phyloP scores from a whole-genome alignment of 2,888 invertebrate genomes.

The Tetanocera ferruginea region DNA sequence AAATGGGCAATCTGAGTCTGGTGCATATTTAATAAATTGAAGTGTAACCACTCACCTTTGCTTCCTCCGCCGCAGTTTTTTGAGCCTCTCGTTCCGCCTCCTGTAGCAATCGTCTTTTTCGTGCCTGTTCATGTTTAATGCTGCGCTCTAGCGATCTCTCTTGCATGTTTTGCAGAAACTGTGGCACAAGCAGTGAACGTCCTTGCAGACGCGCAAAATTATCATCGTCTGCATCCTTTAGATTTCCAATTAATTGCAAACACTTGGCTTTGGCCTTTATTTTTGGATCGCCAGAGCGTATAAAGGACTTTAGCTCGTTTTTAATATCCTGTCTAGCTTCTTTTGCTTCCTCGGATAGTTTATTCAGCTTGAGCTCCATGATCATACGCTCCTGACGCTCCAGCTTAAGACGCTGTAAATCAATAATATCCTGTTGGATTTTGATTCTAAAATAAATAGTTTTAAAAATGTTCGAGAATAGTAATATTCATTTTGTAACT shows the following conservation, averaged over 20 bases:
- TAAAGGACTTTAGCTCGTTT: conserved; percentile 73
- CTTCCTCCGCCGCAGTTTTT: conserved; percentile 67
- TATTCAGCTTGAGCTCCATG: conserved; percentile 79
- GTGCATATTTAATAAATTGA: background rate
- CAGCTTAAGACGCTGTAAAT: conserved; percentile 78
- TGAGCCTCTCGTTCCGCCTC: conserved; percentile 68
- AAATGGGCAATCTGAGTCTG: background rate
- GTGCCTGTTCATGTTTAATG: conserved; percentile 66
- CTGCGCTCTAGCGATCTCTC: conserved; percentile 78
- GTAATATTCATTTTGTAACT: too few relatives aligned
- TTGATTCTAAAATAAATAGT: conserved; percentile 72
- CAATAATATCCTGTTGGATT: conserved; percentile 81
- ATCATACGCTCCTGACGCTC: conserved; percentile 81
- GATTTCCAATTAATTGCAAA: conserved; percentile 65
- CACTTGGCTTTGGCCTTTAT: conserved; percentile 71
- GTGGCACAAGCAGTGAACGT: conserved; percentile 72
- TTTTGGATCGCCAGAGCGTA: conserved; percentile 73
- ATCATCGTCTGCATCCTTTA: conserved; percentile 62
- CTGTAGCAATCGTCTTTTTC: conserved; percentile 65
- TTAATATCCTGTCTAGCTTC: conserved; percentile 75
- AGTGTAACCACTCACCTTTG: conserved; percentile 60
- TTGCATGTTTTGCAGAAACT: conserved; percentile 81
- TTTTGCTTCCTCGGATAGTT: conserved; percentile 76
- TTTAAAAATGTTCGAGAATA: background rate
- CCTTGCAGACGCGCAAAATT: conserved; percentile 63